A percentile compares a stretch with the other conserved stretches of the same genome.
Conservation (phyloP, 2,888 invertebrate genomes). For the Chromoteleia sp. region DNA sequence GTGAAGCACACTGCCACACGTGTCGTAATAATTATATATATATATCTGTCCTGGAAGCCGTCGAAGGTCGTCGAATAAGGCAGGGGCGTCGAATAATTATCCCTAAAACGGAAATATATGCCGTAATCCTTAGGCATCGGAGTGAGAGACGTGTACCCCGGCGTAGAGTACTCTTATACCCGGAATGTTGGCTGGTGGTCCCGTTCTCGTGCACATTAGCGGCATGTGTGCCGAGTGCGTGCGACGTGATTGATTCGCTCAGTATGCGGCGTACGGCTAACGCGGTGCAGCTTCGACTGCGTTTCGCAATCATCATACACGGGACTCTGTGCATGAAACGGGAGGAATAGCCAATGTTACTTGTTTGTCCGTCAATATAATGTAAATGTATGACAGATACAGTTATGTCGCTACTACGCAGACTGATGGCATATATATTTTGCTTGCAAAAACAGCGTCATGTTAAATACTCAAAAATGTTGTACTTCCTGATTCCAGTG, state of each 20-base stretch:
- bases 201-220: slow-evolving; percentile 80
- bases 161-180: slow-evolving; percentile 53
- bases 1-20: slow-evolving; percentile 49
- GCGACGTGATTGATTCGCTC: slow-evolving; percentile 82
- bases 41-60: slow-evolving; percentile 43
- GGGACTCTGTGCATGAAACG: slow-evolving; percentile 56
- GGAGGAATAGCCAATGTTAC: slow-evolving; percentile 51
- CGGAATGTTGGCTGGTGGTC: slow-evolving; percentile 74
- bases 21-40: slow-evolving; percentile 54
- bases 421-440: too few species aligned
- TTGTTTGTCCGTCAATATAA: slow-evolving; percentile 57
- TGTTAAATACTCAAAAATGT: slow-evolving; percentile 25
- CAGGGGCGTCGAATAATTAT: slow-evolving; percentile 75
- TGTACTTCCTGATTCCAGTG: background rate
- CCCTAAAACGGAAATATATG: slow-evolving; percentile 77
- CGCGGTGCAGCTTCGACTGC: slow-evolving; percentile 73
- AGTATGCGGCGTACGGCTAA: slow-evolving; percentile 76
- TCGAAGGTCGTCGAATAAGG: slow-evolving; percentile 51
- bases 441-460: slow-evolving; percentile 37
- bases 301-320: slow-evolving; percentile 51
- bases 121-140: slow-evolving; percentile 75
- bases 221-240: slow-evolving; percentile 81
- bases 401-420: slow-evolving; percentile 38
- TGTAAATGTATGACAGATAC: slow-evolving; percentile 51
- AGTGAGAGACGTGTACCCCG: slow-evolving; percentile 41